Conservation (phyloP, 2,113 vertebrate genomes). For the Elgaria multicarinata region DNA sequence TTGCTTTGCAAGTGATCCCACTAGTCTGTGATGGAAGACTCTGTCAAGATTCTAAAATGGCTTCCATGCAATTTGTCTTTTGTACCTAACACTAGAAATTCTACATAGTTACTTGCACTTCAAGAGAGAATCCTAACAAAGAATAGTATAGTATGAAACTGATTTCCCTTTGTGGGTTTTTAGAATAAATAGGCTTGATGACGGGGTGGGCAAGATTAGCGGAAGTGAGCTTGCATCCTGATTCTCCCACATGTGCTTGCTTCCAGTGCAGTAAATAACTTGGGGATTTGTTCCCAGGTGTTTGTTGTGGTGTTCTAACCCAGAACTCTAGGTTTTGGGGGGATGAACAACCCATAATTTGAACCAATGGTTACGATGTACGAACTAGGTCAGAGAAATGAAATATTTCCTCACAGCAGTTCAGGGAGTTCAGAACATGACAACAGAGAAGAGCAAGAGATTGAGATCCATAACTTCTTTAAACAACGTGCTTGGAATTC, state of each 20-base stretch:
- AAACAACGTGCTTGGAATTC: neutral
- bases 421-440: neutral
- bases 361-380: too few relatives aligned
- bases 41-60: constrained; percentile 45
- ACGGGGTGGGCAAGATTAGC: too few relatives aligned
- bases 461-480: neutral
- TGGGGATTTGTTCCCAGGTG: too few relatives aligned
- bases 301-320: too few relatives aligned
- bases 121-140: neutral
- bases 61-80: constrained; percentile 35
- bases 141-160: neutral
- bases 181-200: neutral
- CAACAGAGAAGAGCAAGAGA: neutral
- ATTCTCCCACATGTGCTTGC: too few relatives aligned
- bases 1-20: constrained; percentile 34
- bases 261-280: too few relatives aligned
- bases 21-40: constrained; percentile 47
- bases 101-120: constrained; percentile 34
- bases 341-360: too few relatives aligned
- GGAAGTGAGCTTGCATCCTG: too few relatives aligned
- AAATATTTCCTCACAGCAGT: neutral
- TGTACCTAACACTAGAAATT: constrained; percentile 38
- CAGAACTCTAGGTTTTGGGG: too few relatives aligned
- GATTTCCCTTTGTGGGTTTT: neutral
- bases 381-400: neutral